Percentiles rank a stretch among this genome's conserved stretches.
phyloP scores from a whole-genome alignment of 2,797 vertebrate species.

The Threskiornis aethiopicus region DNA sequence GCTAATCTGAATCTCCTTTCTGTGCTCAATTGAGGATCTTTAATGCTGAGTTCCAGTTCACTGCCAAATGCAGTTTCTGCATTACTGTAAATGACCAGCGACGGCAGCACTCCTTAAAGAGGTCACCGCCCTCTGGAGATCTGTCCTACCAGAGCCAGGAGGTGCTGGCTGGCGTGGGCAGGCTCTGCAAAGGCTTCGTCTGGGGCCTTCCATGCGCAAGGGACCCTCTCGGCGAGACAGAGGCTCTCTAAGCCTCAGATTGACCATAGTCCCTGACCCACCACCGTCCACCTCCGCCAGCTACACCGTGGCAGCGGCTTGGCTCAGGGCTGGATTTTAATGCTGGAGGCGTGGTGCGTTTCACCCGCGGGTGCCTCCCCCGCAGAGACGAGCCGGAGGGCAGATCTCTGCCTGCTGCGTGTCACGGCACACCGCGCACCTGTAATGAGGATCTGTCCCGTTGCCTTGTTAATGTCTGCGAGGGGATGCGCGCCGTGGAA shows the following conservation, averaged over 20 bases:
- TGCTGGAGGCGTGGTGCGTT: rapidly evolving
- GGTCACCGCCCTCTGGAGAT: not conserved
- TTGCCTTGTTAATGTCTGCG: rapidly evolving
- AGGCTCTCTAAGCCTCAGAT: rapidly evolving
- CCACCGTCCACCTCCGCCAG: rapidly evolving
- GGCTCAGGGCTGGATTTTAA: rapidly evolving
- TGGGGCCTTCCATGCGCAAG: too few relatives aligned
- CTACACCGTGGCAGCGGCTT: rapidly evolving
- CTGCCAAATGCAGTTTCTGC: not conserved
- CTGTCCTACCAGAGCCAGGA: not conserved
- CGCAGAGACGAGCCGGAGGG: rapidly evolving
- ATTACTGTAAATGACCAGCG: rapidly evolving
- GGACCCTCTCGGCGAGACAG: too few relatives aligned
- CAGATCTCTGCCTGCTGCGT: rapidly evolving
- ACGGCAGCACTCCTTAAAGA: too few relatives aligned
- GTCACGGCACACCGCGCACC: rapidly evolving
- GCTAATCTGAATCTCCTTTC: not conserved
- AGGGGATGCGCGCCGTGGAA: too few relatives aligned
- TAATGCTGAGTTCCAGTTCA: not conserved
- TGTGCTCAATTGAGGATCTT: not conserved
- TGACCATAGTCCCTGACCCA: rapidly evolving
- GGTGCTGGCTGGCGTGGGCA: rapidly evolving
- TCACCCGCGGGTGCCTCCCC: rapidly evolving
- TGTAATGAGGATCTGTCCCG: rapidly evolving
- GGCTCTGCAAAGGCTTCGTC: not conserved